Conservation (phyloP, 2,888 invertebrate species). For the Leucoptera coffeella region DNA sequence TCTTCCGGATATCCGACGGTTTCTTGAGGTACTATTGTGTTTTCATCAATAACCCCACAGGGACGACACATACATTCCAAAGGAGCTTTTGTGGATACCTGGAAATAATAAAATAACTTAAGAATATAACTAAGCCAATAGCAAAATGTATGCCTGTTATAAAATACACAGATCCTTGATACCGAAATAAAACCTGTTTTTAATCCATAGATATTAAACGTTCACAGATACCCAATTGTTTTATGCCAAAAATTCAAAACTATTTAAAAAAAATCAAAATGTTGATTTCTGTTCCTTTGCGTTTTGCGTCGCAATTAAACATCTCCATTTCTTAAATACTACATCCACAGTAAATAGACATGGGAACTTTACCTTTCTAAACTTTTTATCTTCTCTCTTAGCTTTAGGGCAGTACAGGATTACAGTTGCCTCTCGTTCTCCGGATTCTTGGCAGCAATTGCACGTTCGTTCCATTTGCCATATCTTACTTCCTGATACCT, state of each 20-base stretch:
- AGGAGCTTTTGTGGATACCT: conserved; percentile 90
- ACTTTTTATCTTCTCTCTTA: conserved; percentile 77
- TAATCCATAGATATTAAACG: no score
- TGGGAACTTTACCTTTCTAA: conserved; percentile 57
- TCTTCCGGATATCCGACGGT: conserved; percentile 81
- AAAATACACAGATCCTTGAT: no score
- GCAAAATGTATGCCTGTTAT: no score
- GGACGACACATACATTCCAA: conserved; percentile 92
- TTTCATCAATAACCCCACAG: conserved; percentile 83
- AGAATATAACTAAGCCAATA: no score
- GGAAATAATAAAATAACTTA: conserved; percentile 11
- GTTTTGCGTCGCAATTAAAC: no score
- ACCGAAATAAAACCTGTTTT: no score
- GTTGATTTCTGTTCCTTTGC: no score
- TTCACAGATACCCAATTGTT: no score
- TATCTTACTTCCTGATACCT: conserved; percentile 92
- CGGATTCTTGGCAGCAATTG: conserved; percentile 93
- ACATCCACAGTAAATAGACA: no score
- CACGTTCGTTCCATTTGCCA: conserved; percentile 96
- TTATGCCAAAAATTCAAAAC: no score
- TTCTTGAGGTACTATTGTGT: conserved; percentile 83
- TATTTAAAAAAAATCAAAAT: no score
- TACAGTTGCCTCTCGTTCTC: conserved; percentile 84
- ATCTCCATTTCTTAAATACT: no score
- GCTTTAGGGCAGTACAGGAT: conserved; percentile 86